Evolutionary conservation across 2,113 vertebrate species (phyloP), one percentile per base, ranked within the genome.

Genomic region (Peromyscus californicus): DNA sequence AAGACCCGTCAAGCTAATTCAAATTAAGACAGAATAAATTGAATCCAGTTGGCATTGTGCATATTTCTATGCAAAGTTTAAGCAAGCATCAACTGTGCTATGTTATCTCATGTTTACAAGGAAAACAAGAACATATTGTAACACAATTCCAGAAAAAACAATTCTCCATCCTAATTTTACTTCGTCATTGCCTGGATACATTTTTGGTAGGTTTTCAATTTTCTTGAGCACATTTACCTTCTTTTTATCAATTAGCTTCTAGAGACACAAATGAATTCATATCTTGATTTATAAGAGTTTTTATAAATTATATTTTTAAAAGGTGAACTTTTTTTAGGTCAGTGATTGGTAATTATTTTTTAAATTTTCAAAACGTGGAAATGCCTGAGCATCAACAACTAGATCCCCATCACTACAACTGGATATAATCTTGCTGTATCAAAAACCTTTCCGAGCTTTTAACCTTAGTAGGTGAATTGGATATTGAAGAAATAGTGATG

Each of bases 21-120:
- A 98, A 98, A 99, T 99, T 98, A 99, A 98, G 98, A 97, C 97
- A 98, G 97, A 92, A 98, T 98, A 98, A 98, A 98, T 97, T 98
- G 96, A 98, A 98, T 98, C 97, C 97, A 98, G 95, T 98, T 98
- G 97, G 97, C 94, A 98, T 96, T 93, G 91, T 96, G 96, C 91
- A 80, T 97, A 98, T 98, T 97, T 97, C 94, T 93, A 97, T 86
- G 92, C 86, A 78, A 89, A 97, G 92, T 97, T 98, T 98, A 98
- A 98, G 97, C 97, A 98, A 98, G 93, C 57, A 91, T 90, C 89
- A 96, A 96, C 95, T 97, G 74, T 75, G 74, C 57, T 95, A 57
- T 96, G n/a, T 92, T 98, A 96, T 89, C 69, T 65, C 96, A 98
- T 98, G 97, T 98, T 98, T 98, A 98, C 94, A 98, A 97, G 91